Base-by-base conservation (phyloP, 2,113 vertebrate genomes). In the Siniperca knerii region DNA sequence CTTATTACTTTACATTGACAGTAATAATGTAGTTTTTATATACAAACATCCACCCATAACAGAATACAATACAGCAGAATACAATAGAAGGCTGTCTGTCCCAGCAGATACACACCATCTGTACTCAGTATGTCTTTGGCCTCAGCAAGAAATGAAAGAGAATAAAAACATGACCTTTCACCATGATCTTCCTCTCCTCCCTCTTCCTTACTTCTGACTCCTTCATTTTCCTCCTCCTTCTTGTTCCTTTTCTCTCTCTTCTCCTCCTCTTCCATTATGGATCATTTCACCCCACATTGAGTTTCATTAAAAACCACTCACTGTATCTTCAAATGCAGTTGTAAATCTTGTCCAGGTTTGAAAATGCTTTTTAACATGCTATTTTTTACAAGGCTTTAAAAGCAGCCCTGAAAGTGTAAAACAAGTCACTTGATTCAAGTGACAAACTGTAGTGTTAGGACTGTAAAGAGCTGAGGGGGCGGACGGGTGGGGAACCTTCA, bases 81-180 rank as follows among this genome's bases (percentile, higher is more conserved):
- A 83, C 55, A 86, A 75, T 58, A 60, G 82, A 21, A 66, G 33
- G 76, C 65, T 77, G 50, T 20, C 48, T 87, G 77, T 84, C 79
- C 82, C 77, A 81, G 81, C 69, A 77, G 66, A 90, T 75, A 44
- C 54, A 66, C 86, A 79, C 48, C 50, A 18, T 42, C 70, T 74
- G 44, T 46, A 42, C 46, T 55, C 54, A 50, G 46, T 60, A 2
- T 85, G 46, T 74, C 40, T 83, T 55, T 83, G 81, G 77, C 82
- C 78, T 88, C 79, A 37, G 67, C n/a, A 29, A 73, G 57, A 81
- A 89, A 90, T 89, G 79, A 90, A 91, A 88, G 74, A 52, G 87
- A 88, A 86, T 85, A 85, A 86, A 91, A 88, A 89, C 77, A 77
- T 84, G 80, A 84, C 79, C 75, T 91, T 85, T 88, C 81, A 77